phyloP scores from a whole-genome alignment of 1,140 invertebrate species.

The Musca vetustissima region DNA sequence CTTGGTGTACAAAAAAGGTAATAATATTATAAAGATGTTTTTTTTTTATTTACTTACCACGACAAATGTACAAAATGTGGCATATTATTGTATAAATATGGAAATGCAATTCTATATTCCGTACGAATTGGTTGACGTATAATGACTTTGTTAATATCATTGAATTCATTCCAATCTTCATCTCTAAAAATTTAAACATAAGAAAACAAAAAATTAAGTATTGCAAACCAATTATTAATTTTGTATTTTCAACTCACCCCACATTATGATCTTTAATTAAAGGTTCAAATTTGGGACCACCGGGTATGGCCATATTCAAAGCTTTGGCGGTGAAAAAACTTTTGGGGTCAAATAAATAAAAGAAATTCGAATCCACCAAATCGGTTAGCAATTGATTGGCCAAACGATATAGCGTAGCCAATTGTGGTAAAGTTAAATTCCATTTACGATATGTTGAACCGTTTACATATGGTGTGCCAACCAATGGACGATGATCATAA shows the following conservation, averaged over 20 bases:
- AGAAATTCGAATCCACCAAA: slow-evolving; percentile 98
- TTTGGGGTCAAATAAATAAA: slow-evolving; percentile 98
- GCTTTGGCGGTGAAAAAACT: slow-evolving; percentile 99
- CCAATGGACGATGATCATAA: slow-evolving; percentile 96
- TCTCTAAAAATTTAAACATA: slow-evolving; percentile 65
- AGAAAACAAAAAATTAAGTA: neutral
- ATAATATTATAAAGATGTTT: slow-evolving; percentile 11
- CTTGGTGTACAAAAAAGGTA: neutral
- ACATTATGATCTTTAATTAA: slow-evolving; percentile 96
- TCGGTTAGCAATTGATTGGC: slow-evolving; percentile 99
- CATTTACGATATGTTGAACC: slow-evolving; percentile 95
- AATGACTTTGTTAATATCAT: slow-evolving; percentile 99
- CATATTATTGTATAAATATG: slow-evolving; percentile 98
- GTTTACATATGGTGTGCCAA: slow-evolving; percentile 91
- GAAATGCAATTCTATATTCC: slow-evolving; percentile 99
- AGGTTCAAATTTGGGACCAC: slow-evolving; percentile 99
- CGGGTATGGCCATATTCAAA: slow-evolving; percentile 99
- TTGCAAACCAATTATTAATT: neutral
- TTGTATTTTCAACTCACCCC: slow-evolving; percentile 64
- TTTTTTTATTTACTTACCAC: slow-evolving; percentile 71
- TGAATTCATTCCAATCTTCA: slow-evolving; percentile 99
- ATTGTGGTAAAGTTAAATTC: slow-evolving; percentile 93
- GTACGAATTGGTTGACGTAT: slow-evolving; percentile 98
- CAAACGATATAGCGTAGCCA: slow-evolving; percentile 95
- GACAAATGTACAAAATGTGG: slow-evolving; percentile 94